Evolutionary conservation across 2,797 vertebrate genomes (phyloP).

Genomic region (Microchirus variegatus): DNA sequence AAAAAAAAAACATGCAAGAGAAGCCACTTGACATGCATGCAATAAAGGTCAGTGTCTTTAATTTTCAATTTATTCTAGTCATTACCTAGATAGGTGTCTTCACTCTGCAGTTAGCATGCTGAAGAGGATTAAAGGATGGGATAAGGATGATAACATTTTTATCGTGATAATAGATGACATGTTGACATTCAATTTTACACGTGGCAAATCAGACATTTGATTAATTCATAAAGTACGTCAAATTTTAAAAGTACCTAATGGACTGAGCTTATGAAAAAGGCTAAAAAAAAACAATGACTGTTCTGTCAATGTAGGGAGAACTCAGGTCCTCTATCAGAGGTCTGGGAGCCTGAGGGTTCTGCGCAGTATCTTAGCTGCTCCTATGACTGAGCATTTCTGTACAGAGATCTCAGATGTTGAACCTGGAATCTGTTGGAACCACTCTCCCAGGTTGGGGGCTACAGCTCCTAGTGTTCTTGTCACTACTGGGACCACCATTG

Average conservation of each 20-base stretch:
- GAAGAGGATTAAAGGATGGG: no score
- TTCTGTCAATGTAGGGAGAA: conserved; percentile 22
- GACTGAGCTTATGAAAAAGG: conserved; percentile 19
- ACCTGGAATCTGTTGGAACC: no score
- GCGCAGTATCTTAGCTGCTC: no score
- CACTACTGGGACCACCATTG: no score
- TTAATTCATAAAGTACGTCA: conserved; percentile 40
- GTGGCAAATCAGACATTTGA: conserved; percentile 25
- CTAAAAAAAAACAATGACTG: conserved; percentile 22
- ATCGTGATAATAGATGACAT: conserved; percentile 45
- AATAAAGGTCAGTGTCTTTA: conserved; percentile 48
- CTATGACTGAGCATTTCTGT: no score
- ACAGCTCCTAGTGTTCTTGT: no score
- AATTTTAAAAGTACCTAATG: conserved; percentile 19
- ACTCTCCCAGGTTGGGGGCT: no score
- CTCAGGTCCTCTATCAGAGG: background rate
- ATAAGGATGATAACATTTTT: no score
- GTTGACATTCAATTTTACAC: conserved; percentile 12
- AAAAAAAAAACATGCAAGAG: conserved; percentile 40
- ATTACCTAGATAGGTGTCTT: conserved; percentile 46
- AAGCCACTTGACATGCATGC: conserved; percentile 49
- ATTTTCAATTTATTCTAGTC: conserved; percentile 55
- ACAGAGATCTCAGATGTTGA: no score
- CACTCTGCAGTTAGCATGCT: conserved; percentile 45
- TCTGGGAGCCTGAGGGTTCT: no score